A percentile compares a stretch with the other conserved stretches of the same genome.
Evolutionary conservation across 2,113 vertebrate species (phyloP).

Genomic region (Saguinus imperator): DNA sequence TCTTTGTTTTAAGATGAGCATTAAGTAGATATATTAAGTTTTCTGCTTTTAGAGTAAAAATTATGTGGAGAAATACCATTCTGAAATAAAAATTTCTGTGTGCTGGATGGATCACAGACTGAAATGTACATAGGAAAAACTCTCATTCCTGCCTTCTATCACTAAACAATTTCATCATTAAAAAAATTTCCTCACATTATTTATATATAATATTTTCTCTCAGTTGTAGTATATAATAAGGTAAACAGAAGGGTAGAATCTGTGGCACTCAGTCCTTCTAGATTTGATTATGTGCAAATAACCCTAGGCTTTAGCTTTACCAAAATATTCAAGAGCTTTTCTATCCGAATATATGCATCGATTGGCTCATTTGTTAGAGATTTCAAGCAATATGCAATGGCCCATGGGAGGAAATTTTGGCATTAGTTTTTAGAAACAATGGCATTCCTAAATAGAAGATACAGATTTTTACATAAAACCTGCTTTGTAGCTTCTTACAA

Average conservation of each 20-base stretch:
- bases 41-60: not conserved
- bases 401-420: not conserved
- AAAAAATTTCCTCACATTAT: not conserved
- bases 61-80: not conserved
- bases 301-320: not conserved
- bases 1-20: conserved; percentile 17
- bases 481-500: not conserved
- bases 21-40: not conserved
- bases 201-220: not conserved
- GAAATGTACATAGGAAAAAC: not conserved
- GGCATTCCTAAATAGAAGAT: not conserved
- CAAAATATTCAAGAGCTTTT: not conserved
- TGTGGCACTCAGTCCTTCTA: not conserved
- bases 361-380: not conserved
- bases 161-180: not conserved
- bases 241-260: not conserved
- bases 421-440: conserved; percentile 11
- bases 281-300: not conserved
- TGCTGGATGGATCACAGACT: not conserved
- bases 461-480: conserved; percentile 7
- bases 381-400: not conserved
- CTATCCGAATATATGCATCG: not conserved
- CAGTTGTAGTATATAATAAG: not conserved
- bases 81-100: not conserved
- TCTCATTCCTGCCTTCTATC: not conserved